These are phyloP conservation scores for Larimichthys polyactis DNA, from an alignment of 2,113 vertebrate species.

Conservation along the genomic window DNA sequence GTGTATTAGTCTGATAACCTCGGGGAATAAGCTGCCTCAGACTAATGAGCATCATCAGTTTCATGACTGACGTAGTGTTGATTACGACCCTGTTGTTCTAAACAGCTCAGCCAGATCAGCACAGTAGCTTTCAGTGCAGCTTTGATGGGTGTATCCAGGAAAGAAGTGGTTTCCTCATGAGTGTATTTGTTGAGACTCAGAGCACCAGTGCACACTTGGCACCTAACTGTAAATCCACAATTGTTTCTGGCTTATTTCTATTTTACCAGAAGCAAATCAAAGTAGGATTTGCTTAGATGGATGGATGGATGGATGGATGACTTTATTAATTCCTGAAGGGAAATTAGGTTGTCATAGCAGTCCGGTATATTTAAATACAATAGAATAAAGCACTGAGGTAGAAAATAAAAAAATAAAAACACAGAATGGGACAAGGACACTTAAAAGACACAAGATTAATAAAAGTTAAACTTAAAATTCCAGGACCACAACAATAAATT, in stretches of 20 bases:
- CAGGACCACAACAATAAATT: background rate
- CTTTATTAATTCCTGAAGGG: too few species aligned
- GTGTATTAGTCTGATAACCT: background rate
- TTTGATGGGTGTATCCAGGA: background rate
- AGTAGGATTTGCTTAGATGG: too few species aligned
- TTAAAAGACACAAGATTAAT: background rate
- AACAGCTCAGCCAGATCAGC: constrained; percentile 23
- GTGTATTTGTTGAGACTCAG: background rate
- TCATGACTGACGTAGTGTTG: constrained; percentile 11
- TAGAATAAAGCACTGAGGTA: too few species aligned
- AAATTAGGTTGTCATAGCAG: too few species aligned
- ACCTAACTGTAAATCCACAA: too few species aligned
- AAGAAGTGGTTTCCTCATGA: background rate
- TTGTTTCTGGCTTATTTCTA: too few species aligned
- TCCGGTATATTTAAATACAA: too few species aligned
- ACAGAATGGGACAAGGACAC: too few species aligned
- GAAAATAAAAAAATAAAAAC: too few species aligned
- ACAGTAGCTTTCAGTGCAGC: background rate
- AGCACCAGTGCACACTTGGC: background rate
- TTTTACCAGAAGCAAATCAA: too few species aligned
- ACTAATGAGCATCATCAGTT: constrained; percentile 6
- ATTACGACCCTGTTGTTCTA: constrained; percentile 14
- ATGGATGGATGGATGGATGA: too few species aligned
- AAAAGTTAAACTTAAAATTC: background rate
- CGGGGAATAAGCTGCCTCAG: constrained; percentile 19